phyloP scores from a whole-genome alignment of 2,888 invertebrate species.

The Petrolisthes cinctipes region DNA sequence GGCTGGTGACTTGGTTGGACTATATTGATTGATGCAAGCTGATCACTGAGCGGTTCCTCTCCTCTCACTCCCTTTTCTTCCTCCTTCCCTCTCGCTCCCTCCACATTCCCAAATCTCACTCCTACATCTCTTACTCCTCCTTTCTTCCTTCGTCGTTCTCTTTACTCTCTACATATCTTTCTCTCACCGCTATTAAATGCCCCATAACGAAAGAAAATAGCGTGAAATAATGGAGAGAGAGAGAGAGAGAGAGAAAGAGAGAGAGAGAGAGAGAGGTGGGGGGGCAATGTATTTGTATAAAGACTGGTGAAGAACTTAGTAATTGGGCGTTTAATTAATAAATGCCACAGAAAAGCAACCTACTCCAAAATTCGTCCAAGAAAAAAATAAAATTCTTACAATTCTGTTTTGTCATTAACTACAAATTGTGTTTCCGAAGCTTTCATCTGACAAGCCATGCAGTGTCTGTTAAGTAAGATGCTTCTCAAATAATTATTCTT shows the following conservation, averaged over 20 bases:
- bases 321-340: too few relatives aligned
- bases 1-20: constrained; percentile 11
- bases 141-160: neutral
- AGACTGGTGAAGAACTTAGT: too few relatives aligned
- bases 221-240: neutral
- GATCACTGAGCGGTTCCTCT: constrained; percentile 27
- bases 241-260: neutral
- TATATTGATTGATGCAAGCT: constrained; percentile 53
- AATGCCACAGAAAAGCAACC: too few relatives aligned
- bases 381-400: too few relatives aligned
- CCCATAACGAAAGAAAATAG: neutral
- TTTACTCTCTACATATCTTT: neutral
- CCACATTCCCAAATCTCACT: neutral
- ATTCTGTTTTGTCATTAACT: too few relatives aligned
- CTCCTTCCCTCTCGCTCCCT: neutral
- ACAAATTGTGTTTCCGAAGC: too few relatives aligned
- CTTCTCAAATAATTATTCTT: too few relatives aligned
- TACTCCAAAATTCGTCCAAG: too few relatives aligned
- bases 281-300: too few relatives aligned
- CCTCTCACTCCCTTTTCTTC: neutral
- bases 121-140: neutral
- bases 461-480: too few relatives aligned
- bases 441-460: too few relatives aligned
- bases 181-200: neutral
- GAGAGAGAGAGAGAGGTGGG: too few relatives aligned